Evolutionary conservation across 2,888 invertebrate species (phyloP).

Genomic region (Brachyptera putata): DNA sequence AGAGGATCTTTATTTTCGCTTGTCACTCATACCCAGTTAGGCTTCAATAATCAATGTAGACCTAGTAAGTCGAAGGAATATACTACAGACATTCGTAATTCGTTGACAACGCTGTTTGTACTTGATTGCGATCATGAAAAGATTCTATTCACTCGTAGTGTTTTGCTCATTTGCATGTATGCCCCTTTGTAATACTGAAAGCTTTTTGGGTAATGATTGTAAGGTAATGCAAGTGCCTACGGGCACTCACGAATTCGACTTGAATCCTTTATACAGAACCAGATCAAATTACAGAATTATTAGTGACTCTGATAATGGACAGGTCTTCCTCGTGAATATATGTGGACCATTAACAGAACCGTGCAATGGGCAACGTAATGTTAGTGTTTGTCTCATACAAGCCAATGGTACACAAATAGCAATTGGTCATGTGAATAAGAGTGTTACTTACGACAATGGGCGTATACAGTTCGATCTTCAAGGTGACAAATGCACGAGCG

Average conservation of each 20-base stretch:
- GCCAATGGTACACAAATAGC: constrained; percentile 3
- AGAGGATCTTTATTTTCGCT: too few species aligned
- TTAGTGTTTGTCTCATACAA: constrained; percentile 4
- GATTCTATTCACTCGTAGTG: too few species aligned
- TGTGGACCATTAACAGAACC: constrained; percentile 10
- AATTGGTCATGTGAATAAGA: constrained; percentile 3
- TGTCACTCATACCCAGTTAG: too few species aligned
- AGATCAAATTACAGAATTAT: neutral
- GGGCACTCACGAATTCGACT: constrained; percentile 1
- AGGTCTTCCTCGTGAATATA: neutral
- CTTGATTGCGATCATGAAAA: too few species aligned
- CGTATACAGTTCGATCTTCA: neutral
- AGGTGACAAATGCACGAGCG: neutral
- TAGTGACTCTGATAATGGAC: neutral
- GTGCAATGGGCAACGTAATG: constrained; percentile 14
- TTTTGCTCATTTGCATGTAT: too few species aligned
- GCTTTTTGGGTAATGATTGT: constrained; percentile 11
- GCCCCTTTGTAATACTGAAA: too few species aligned
- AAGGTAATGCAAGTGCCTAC: constrained; percentile 9
- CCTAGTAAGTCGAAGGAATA: too few species aligned
- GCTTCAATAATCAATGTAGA: too few species aligned
- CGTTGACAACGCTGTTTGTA: too few species aligned
- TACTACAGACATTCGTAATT: too few species aligned
- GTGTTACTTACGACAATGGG: constrained; percentile 1
- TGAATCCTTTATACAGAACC: neutral